Base-by-base conservation (phyloP, 2,888 invertebrate species). In the Gortyna flavago region DNA sequence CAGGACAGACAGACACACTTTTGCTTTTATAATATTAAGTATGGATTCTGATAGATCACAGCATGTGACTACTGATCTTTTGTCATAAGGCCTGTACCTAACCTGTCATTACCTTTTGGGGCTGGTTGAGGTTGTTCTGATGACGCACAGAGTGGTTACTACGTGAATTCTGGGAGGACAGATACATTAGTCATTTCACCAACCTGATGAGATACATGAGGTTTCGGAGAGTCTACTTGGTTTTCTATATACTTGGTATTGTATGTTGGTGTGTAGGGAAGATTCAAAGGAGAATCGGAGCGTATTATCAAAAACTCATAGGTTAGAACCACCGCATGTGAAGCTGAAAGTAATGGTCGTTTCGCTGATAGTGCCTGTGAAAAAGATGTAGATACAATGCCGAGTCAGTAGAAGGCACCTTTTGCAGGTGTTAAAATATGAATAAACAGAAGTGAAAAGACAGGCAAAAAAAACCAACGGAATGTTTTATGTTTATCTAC, bases 21-120 rank as follows among this genome's bases (percentile, higher is more conserved):
- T n/a, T n/a, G n/a, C n/a, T n/a, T n/a, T n/a, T n/a, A n/a, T n/a
- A n/a, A n/a, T n/a, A n/a, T n/a, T n/a, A n/a, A n/a, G n/a, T n/a
- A n/a, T n/a, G n/a, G n/a, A 79, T 57, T 65, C 25, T n/a, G 5
- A 79, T 48, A 48, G 25, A 70, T n/a, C 29, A 9, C 25, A 18
- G 9, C 0, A 32, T 16, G 13, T n/a, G 25, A n/a, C 16, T 64
- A 44, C 29, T 18, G 77, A 77, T 61, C 5, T 48, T 77, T 61
- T 21, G 32, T 32, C n/a, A n/a, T n/a, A n/a, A n/a, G 2, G 21
- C 18, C 3, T 29, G 38, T 9, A 35, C 8, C 7, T 35, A n/a
- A n/a, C n/a, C n/a, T n/a, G 18, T 72, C 13, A 7, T 35, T n/a
- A n/a, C 13, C 18, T 41, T 38, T 59, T 2, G 8, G 18, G 35